These are phyloP conservation scores for Ridgeia piscesae DNA, from an alignment of 1,140 invertebrate species.

Conservation along the genomic window DNA sequence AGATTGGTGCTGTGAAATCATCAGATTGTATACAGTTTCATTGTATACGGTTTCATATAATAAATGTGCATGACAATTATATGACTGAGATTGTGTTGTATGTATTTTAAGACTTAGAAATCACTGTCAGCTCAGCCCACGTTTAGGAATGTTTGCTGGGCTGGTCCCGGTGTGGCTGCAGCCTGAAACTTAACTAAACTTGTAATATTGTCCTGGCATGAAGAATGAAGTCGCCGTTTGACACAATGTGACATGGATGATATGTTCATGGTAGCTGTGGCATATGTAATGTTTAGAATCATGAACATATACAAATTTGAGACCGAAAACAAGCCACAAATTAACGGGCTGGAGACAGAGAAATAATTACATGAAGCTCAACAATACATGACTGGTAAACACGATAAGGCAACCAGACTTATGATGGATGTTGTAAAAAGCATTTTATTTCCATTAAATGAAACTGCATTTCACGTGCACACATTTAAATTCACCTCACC, in stretches of 20 bases:
- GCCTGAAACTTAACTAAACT: too few species aligned
- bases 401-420: background rate
- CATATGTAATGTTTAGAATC: too few species aligned
- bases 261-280: too few species aligned
- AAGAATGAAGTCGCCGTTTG: too few species aligned
- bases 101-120: background rate
- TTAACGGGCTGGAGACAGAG: background rate
- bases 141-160: background rate
- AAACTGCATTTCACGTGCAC: background rate
- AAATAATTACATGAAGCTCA: background rate
- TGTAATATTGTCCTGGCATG: too few species aligned
- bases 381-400: background rate
- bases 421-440: background rate
- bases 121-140: background rate
- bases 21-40: background rate
- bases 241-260: too few species aligned
- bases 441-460: background rate
- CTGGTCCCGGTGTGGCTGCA: too few species aligned
- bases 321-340: background rate
- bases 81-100: background rate
- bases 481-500: background rate
- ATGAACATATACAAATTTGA: background rate
- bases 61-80: background rate
- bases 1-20: background rate
- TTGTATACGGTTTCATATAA: background rate